These are phyloP conservation scores for Chromoteleia sp. DNA, from an alignment of 2,888 invertebrate genomes.

Conservation along the genomic window DNA sequence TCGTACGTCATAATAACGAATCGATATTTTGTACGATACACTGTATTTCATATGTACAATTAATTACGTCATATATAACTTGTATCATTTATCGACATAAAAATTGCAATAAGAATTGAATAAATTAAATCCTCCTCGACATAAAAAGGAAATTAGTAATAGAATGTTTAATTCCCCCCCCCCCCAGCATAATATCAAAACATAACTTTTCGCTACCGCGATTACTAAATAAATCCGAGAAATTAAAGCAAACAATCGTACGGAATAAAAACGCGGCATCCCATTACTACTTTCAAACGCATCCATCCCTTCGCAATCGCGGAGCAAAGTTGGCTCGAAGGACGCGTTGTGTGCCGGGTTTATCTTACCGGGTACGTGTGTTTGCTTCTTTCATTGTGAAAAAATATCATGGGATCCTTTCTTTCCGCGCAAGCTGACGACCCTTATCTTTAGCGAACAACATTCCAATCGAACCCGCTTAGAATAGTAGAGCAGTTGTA, in stretches of 20 bases:
- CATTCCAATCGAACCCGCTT: conserved; percentile 77
- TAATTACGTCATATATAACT: no score
- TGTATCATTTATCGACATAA: no score
- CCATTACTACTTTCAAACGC: conserved; percentile 7
- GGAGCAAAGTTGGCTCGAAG: conserved; percentile 29
- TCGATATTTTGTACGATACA: no score
- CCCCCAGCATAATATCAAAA: no score
- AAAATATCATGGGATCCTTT: conserved; percentile 72
- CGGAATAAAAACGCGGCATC: background rate
- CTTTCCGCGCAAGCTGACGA: conserved; percentile 72
- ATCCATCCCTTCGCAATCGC: background rate
- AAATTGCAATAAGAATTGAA: no score
- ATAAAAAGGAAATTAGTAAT: no score
- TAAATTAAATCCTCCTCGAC: no score
- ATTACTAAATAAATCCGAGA: conserved; percentile 4
- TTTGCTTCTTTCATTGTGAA: conserved; percentile 42
- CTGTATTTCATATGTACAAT: no score
- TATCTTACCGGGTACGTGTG: conserved; percentile 39
- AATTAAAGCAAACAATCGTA: conserved; percentile 13
- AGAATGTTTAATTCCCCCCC: no score
- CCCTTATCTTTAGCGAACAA: conserved; percentile 81
- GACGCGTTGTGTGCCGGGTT: conserved; percentile 24
- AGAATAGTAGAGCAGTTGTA: conserved; percentile 52
- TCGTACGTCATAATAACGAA: no score
- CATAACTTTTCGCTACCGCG: background rate